Evolutionary conservation across 2,113 vertebrate species (phyloP), one percentile per base, ranked within the genome.

Genomic region (Dolichotis patagonum): DNA sequence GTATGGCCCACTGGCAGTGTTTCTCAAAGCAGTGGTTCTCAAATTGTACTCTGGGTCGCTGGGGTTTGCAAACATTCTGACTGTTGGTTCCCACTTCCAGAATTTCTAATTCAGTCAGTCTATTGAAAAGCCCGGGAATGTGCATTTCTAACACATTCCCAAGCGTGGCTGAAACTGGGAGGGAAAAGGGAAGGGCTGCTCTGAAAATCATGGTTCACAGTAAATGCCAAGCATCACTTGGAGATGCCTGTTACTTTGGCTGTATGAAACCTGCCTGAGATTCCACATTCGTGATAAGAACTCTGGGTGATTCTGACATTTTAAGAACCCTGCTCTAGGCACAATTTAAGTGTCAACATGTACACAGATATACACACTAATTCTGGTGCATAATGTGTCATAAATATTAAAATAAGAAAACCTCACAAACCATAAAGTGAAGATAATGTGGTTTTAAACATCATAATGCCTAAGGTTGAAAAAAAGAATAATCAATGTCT

Each of bases 361-460:
- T 9, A 35, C 11, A 24, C 38, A 22, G 17, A 58, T 22, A 67
- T 24, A 2, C 22, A 62, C 24, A 16, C 0, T 82, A 80, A 89
- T 85, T 85, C 85, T 46, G 73, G 32, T n/a, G 81, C 14, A 54
- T 43, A 28, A 63, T 28, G 77, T 78, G n/a, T 69, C 62, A 71
- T 43, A 96, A 95, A 60, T 13, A 97, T 30, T 77, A 60, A 83
- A 87, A 54, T 82, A 54, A 24, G 28, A 93, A 95, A 88, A 88
- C 62, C 54, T 63, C 3, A 1, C 71, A 88, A 90, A 38, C 38
- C 41, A 88, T 58, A 85, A 71, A 90, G 75, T 46, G 32, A 89
- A 86, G 54, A 88, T 24, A 90, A 62, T 54, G 78, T 56, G 41
- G 22, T 43, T 56, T 88, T 82, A 91, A 49, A 91, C 28, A 58